phyloP scores from a whole-genome alignment of 2,797 vertebrate genomes.

The Oreortyx pictus region DNA sequence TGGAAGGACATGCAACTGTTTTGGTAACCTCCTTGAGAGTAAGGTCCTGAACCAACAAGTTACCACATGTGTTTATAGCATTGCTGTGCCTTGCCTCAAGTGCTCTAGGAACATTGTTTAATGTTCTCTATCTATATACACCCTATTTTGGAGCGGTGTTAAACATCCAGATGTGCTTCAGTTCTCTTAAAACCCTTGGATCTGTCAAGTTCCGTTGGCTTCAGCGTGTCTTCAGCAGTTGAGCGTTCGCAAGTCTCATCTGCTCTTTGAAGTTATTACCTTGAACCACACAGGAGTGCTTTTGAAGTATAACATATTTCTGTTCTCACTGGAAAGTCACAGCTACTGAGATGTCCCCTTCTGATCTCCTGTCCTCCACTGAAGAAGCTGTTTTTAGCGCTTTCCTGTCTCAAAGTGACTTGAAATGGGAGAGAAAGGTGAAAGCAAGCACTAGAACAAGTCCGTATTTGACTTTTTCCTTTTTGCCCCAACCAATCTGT shows the following conservation, averaged over 20 bases:
- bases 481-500: background rate
- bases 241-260: background rate
- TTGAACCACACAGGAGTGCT: background rate
- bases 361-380: background rate
- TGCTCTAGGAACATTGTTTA: background rate
- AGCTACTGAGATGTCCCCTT: background rate
- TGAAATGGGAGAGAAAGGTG: background rate
- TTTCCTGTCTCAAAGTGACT: conserved; percentile 21
- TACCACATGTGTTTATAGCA: background rate
- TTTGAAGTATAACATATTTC: background rate
- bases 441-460: background rate
- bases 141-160: background rate
- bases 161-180: background rate
- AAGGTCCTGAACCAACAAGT: background rate
- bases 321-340: background rate
- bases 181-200: background rate
- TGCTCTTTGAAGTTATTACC: background rate
- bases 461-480: background rate
- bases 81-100: fast-evolving
- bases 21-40: background rate
- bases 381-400: fast-evolving
- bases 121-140: background rate
- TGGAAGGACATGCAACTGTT: fast-evolving
- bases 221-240: background rate
- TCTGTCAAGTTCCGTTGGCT: background rate